Evolutionary conservation across 2,797 vertebrate genomes (phyloP).

Genomic region (Picus viridis): DNA sequence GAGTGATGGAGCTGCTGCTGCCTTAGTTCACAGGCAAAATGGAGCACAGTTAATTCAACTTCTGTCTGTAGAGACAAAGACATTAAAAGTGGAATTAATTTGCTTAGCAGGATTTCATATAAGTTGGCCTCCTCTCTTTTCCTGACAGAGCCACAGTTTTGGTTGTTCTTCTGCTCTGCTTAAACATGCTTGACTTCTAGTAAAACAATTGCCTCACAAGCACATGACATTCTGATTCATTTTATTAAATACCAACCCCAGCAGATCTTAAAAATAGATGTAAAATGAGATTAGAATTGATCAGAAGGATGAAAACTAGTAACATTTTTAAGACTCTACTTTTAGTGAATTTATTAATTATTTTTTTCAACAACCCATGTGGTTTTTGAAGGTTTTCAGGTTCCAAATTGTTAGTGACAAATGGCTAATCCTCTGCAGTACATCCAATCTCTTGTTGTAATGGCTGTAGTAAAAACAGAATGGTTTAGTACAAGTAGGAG

Average conservation of each 20-base stretch:
- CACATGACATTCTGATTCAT: neutral
- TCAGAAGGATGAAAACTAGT: neutral
- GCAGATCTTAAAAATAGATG: neutral
- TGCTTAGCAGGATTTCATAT: neutral
- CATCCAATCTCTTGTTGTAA: neutral
- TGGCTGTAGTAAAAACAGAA: neutral
- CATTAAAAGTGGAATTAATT: conserved; percentile 36
- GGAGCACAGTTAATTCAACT: conserved; percentile 21
- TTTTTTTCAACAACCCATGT: neutral
- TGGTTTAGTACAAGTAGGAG: neutral
- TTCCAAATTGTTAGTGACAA: neutral
- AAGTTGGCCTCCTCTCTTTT: conserved; percentile 18
- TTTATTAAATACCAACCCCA: neutral
- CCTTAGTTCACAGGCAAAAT: conserved; percentile 1
- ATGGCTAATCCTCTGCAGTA: neutral
- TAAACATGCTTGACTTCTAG: neutral
- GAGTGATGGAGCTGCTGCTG: neutral
- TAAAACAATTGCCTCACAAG: neutral
- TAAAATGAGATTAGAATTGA: neutral
- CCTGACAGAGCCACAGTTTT: neutral
- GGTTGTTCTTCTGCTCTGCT: neutral
- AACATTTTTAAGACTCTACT: neutral
- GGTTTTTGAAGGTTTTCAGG: neutral
- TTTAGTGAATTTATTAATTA: neutral
- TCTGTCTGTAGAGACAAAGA: neutral